These are phyloP conservation scores for Nothoprocta pentlandii DNA, from an alignment of 2,113 vertebrate genomes.

Conservation along the genomic window DNA sequence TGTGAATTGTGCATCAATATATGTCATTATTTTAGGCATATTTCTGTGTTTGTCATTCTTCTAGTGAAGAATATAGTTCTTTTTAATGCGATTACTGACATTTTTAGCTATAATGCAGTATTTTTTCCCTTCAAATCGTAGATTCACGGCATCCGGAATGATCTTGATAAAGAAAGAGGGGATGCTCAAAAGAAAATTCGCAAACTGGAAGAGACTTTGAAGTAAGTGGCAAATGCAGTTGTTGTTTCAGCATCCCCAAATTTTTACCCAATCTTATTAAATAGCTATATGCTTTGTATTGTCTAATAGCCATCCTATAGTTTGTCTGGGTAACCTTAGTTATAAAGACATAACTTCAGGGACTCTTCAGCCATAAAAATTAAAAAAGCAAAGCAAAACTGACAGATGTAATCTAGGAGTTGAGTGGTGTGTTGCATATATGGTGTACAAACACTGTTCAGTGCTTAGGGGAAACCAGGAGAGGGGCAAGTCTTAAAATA, in stretches of 20 bases:
- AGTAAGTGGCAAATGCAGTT: conserved; percentile 71
- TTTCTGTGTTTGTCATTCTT: not conserved
- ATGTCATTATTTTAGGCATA: not conserved
- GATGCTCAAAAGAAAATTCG: conserved; percentile 71
- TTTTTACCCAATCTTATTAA: not conserved
- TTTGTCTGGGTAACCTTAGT: not conserved
- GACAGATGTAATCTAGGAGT: not conserved
- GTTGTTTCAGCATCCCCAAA: not conserved
- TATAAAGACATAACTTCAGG: not conserved
- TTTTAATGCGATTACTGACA: not conserved
- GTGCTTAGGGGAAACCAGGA: not conserved
- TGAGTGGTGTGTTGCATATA: not conserved
- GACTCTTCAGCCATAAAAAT: not conserved
- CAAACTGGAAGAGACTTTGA: conserved; percentile 74
- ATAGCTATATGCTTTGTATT: not conserved
- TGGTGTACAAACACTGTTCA: not conserved
- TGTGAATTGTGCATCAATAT: not conserved
- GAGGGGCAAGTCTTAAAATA: not conserved
- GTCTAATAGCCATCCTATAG: not conserved
- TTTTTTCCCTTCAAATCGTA: conserved; percentile 38
- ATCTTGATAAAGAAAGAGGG: conserved; percentile 76
- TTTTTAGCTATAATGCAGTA: not conserved
- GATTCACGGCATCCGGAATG: conserved; percentile 72
- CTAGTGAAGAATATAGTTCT: not conserved
- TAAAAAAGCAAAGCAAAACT: not conserved